These are phyloP conservation scores for Gobius niger DNA, from an alignment of 2,113 vertebrate species.

Conservation along the genomic window DNA sequence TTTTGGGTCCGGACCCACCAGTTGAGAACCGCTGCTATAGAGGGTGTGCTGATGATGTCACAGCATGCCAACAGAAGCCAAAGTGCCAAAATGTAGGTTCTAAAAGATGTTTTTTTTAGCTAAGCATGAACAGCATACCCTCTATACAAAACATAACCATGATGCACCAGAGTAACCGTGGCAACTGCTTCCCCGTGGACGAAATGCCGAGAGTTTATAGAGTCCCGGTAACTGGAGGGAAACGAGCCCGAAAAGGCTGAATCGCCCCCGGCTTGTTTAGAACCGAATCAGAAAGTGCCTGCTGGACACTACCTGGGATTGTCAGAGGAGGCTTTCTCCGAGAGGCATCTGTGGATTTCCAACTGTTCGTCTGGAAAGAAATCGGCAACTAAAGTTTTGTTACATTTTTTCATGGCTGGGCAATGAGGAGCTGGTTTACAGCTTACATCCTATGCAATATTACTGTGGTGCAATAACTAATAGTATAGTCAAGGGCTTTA, in stretches of 20 bases:
- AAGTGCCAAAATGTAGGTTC: too few species aligned
- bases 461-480: conserved; percentile 75
- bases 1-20: too few species aligned
- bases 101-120: too few species aligned
- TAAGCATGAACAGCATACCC: too few species aligned
- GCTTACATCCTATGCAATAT: conserved; percentile 82
- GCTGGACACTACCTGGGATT: conserved; percentile 29
- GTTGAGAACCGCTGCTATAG: too few species aligned
- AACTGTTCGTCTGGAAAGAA: conserved; percentile 38
- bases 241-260: conserved; percentile 17
- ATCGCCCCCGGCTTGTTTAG: conserved; percentile 8
- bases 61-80: too few species aligned
- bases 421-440: conserved; percentile 74
- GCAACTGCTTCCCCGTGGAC: too few species aligned
- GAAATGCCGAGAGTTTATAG: too few species aligned
- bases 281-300: conserved; percentile 33
- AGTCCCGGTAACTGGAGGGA: conserved; percentile 5
- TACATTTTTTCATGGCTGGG: conserved; percentile 71
- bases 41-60: too few species aligned
- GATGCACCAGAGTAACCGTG: too few species aligned
- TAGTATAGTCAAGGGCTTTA: conserved; percentile 53
- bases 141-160: too few species aligned
- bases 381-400: conserved; percentile 36
- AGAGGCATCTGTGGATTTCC: conserved; percentile 28
- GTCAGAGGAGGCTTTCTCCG: conserved; percentile 31